These are phyloP conservation scores for Mamestra configurata DNA, from an alignment of 1,140 invertebrate species.

Conservation along the genomic window DNA sequence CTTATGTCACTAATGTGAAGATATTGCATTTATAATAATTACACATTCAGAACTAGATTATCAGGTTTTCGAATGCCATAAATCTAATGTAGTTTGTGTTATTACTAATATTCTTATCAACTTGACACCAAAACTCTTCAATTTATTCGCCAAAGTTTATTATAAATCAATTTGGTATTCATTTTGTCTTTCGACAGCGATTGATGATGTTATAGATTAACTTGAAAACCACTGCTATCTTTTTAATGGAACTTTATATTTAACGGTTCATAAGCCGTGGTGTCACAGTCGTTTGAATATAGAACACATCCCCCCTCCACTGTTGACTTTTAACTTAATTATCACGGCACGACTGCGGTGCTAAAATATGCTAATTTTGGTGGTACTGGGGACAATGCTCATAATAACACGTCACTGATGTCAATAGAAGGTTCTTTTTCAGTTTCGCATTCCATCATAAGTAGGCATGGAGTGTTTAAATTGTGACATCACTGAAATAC, in stretches of 20 bases:
- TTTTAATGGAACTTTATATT: constrained; percentile 2
- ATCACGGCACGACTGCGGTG: constrained; percentile 27
- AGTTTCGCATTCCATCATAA: constrained; percentile 24
- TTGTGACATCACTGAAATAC: constrained; percentile 21
- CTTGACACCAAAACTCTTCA: constrained; percentile 39
- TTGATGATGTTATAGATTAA: constrained; percentile 19
- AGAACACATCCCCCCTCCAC: constrained; percentile 12
- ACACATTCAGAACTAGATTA: constrained; percentile 34
- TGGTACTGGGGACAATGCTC: constrained; percentile 18
- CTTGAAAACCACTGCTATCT: constrained; percentile 8
- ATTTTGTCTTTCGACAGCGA: constrained; percentile 11
- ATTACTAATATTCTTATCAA: constrained; percentile 41
- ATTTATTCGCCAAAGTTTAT: constrained; percentile 9
- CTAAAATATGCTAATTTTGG: constrained; percentile 24
- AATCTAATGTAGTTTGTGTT: constrained; percentile 32
- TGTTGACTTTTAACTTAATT: constrained; percentile 31
- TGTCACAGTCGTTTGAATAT: constrained; percentile 30
- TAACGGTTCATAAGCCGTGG: constrained; percentile 5
- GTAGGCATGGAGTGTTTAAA: background rate
- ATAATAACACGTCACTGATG: constrained; percentile 46
- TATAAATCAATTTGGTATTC: constrained; percentile 15
- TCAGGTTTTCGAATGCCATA: constrained; percentile 26
- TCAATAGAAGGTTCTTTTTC: constrained; percentile 42
- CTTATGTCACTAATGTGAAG: background rate
- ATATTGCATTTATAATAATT: constrained; percentile 1